A percentile compares a stretch with the other conserved stretches of the same genome.
phyloP scores from a whole-genome alignment of 2,797 vertebrate genomes.

The Leucoraja ocellata region DNA sequence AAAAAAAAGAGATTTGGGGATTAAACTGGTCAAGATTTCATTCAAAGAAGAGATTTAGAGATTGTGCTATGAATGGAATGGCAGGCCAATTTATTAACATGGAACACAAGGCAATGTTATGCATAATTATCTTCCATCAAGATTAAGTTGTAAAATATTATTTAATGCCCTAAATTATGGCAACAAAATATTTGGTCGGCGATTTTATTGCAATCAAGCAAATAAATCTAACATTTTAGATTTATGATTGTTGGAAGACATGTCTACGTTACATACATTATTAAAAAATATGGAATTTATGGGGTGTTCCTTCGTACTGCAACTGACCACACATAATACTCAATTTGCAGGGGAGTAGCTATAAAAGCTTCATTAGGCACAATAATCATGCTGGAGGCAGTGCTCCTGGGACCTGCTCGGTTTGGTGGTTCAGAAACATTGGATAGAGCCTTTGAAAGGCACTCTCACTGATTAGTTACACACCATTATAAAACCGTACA shows the following conservation, averaged over 20 bases:
- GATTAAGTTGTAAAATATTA: background rate
- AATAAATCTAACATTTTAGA: background rate
- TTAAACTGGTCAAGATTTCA: background rate
- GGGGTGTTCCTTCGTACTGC: background rate
- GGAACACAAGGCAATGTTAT: background rate
- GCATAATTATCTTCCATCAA: background rate
- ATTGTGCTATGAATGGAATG: background rate
- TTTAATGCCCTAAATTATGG: background rate
- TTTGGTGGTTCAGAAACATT: background rate
- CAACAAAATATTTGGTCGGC: background rate
- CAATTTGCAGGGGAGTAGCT: too few species aligned
- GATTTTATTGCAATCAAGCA: background rate
- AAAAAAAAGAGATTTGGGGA: background rate
- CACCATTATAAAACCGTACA: background rate
- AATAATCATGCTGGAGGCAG: background rate
- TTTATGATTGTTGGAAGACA: background rate
- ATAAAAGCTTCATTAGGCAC: background rate
- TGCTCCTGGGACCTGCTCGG: background rate
- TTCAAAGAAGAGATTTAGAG: background rate
- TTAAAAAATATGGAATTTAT: background rate
- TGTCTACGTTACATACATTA: background rate
- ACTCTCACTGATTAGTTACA: background rate
- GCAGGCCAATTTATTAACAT: background rate
- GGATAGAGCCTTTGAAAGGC: background rate
- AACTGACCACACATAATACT: background rate